Evolutionary conservation across 2,113 vertebrate species (phyloP), one percentile per base, ranked within the genome.

Genomic region (Microcebus lehilahytsara): DNA sequence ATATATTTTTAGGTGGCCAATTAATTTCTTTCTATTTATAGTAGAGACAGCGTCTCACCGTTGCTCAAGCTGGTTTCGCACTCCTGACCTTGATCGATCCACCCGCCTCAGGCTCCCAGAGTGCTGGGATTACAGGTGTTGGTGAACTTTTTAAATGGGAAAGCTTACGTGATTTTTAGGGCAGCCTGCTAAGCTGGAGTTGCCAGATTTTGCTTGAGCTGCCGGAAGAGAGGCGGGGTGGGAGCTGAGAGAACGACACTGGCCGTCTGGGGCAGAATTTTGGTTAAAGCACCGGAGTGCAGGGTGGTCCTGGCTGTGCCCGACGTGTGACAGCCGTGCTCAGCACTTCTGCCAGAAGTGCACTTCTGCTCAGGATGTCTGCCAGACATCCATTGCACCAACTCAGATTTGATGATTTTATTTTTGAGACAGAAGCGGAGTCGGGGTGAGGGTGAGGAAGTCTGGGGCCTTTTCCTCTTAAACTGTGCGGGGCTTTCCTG

Each of bases 241-340:
- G 6, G 58, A 20, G 25, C 67, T 75, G 19, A 30, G n/a, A 19
- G 25, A 46, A 23, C 1, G 17, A 2, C 56, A 12, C 49, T 62
- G 6, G 0, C 19, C 2, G 27, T 46, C 30, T 13, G 25, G 13
- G 42, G 11, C 20, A 1, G 34, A 64, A 0, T 25, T 69, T 1
- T 13, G 77, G 83, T 3, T 5, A 7, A 8, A 11, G 16, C n/a
- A 2, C 6, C 6, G 13, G n/a, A 22, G 40, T 3, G 19, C 46
- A 1, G 16, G 46, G 2, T 34, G n/a, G 46, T n/a, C 32, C 37
- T 32, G 56, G 49, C 37, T 1, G 1, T 56, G 23, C 9, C 9
- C 23, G 10, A 12, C 0, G 22, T 40, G 9, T 19, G 51, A 23
- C 64, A 42, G 34, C 6, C 0, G 1, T 6, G 5, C 14, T 37